Evolutionary conservation across 2,888 invertebrate species (phyloP), one percentile per base, ranked within the genome.

Genomic region (Leptopilina syphax): DNA sequence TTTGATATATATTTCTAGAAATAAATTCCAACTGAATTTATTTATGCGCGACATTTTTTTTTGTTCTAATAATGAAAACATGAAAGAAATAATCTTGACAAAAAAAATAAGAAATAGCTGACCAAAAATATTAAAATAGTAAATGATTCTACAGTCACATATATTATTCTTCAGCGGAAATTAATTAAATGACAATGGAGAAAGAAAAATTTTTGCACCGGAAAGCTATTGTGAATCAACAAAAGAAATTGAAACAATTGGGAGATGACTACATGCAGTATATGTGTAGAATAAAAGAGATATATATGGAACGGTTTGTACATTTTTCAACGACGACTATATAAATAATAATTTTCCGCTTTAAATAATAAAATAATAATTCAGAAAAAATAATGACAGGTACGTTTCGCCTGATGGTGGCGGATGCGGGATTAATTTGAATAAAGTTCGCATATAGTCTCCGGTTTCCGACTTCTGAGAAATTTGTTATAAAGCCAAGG

Each of bases 401-500:
- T 73, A 73, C 12, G 12, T 13, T 5, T 12, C 27, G 13, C n/a
- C 54, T 73, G 27, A 13, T 70, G 34, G 70, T 18, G 47, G 63
- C 65, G 79, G 50, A 77, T 79, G 77, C 79, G 78, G 70, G 60
- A 78, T 77, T 77, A 76, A 81, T 82, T 84, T 83, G 82, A 84
- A 83, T 83, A 83, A 81, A 67, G 47, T 76, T 73, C 50, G 73
- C 73, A 65, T 65, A 65, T 41, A 50, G 50, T 65, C 73, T 60
- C 79, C 77, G 78, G 80, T 83, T 83, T 83, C 80, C 24, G 80
- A 68, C 80, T 84, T 84, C 84, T 66, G 47, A 82, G 84, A 83
- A 84, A 84, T 82, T 77, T 50, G 79, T 54, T 81, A 82, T 83
- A 81, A 83, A 82, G 83, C 73, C 79, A 80, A 81, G 82, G 80